phyloP scores from a whole-genome alignment of 1,140 invertebrate species.

The Zophobas atratus region DNA sequence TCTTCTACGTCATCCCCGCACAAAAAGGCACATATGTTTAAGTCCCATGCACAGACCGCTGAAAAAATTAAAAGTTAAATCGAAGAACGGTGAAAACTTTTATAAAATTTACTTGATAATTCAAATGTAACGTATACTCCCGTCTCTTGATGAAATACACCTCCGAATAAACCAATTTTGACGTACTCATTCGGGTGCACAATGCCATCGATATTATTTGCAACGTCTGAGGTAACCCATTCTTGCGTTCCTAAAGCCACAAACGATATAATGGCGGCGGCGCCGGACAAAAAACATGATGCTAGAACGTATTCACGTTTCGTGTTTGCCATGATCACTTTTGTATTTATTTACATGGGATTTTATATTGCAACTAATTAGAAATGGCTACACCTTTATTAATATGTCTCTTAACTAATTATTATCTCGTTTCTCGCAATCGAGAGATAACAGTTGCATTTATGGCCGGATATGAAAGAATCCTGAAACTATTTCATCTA shows the following conservation, averaged over 20 bases:
- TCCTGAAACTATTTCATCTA: neutral
- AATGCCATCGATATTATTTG: neutral
- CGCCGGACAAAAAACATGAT: constrained; percentile 49
- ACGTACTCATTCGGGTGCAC: neutral
- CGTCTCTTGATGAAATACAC: constrained; percentile 2
- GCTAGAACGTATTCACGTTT: constrained; percentile 51
- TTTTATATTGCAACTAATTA: constrained; percentile 1
- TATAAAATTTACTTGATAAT: constrained; percentile 8
- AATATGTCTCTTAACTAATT: constrained; percentile 4
- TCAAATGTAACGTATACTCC: neutral
- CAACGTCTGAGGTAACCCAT: constrained; percentile 45
- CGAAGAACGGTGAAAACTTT: neutral
- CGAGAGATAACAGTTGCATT: constrained; percentile 16
- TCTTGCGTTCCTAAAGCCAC: constrained; percentile 54
- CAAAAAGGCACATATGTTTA: constrained; percentile 53
- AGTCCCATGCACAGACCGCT: constrained; percentile 49
- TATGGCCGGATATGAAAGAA: neutral
- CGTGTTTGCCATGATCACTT: constrained; percentile 52
- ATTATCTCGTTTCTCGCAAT: constrained; percentile 4
- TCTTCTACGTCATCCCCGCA: constrained; percentile 36
- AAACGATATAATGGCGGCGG: constrained; percentile 47
- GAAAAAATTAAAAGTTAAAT: constrained; percentile 4
- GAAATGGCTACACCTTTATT: constrained; percentile 3
- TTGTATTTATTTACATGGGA: constrained; percentile 9
- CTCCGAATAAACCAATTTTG: constrained; percentile 20